Conservation (phyloP, 2,888 invertebrate species). For the Cordilura impudica region DNA sequence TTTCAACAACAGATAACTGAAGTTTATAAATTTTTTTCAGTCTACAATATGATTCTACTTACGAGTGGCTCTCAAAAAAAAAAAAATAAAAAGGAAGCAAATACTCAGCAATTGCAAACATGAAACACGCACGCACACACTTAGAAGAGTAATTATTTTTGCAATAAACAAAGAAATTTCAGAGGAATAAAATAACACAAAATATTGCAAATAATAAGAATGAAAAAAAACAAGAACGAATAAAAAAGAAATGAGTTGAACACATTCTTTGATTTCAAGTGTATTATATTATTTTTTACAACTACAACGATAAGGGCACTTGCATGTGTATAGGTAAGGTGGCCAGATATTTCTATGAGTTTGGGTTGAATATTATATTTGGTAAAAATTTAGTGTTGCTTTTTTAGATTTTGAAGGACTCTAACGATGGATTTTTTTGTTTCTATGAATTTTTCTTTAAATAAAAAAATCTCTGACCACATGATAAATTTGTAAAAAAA, state of each 20-base stretch:
- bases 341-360: too few species aligned
- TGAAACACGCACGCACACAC: neutral
- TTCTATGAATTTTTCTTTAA: too few species aligned
- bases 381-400: too few species aligned
- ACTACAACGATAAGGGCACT: neutral
- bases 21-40: neutral
- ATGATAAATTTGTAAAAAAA: too few species aligned
- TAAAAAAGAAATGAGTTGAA: neutral
- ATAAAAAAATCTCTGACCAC: too few species aligned
- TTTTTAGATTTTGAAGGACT: too few species aligned
- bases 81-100: neutral
- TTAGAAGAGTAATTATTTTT: conserved; percentile 26
- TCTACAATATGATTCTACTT: too few species aligned
- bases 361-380: too few species aligned
- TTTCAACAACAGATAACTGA: too few species aligned
- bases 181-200: neutral
- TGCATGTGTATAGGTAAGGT: neutral
- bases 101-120: neutral
- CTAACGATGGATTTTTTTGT: too few species aligned
- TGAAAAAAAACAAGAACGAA: neutral
- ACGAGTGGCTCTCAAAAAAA: too few species aligned
- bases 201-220: neutral
- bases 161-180: conserved; percentile 15
- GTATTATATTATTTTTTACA: neutral
- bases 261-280: neutral